Conservation (phyloP, 92 coral and sea anemone species). For the Pocillopora meandrina region DNA sequence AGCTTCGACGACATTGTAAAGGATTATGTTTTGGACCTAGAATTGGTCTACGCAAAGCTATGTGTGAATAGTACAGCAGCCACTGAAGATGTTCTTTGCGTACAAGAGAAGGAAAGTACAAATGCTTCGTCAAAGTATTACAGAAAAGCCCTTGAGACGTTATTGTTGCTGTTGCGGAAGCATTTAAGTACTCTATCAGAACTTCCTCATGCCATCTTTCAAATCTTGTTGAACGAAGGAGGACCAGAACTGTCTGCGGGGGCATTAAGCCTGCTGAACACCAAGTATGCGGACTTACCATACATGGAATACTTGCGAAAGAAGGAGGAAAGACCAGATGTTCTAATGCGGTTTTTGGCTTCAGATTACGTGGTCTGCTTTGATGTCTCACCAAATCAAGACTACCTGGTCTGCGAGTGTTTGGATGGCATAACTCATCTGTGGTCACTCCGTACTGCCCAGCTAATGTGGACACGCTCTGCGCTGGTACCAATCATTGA, state of each 20-base stretch:
- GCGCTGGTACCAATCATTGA: background rate
- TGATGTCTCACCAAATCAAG: background rate
- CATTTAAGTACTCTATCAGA: background rate
- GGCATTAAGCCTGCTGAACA: too few relatives aligned
- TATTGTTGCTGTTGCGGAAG: background rate
- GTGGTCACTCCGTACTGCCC: background rate
- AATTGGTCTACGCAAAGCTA: background rate
- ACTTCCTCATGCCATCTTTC: conserved; percentile 5
- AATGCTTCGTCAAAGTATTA: background rate
- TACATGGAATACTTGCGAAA: background rate
- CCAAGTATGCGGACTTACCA: too few relatives aligned
- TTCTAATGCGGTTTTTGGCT: background rate
- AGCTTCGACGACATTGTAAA: background rate
- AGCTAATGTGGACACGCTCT: background rate
- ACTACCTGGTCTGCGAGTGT: conserved; percentile 7
- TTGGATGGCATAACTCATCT: background rate
- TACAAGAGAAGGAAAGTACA: background rate
- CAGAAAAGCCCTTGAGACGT: background rate
- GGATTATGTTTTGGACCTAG: background rate
- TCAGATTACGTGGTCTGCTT: background rate
- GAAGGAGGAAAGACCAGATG: background rate
- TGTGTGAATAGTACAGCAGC: background rate
- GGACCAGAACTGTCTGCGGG: too few relatives aligned
- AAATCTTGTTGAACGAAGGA: background rate
- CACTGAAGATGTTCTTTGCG: background rate